Percentiles rank a stretch among this genome's conserved stretches.
Conservation (phyloP, 2,113 vertebrate genomes). For the Sisor rabdophorus region DNA sequence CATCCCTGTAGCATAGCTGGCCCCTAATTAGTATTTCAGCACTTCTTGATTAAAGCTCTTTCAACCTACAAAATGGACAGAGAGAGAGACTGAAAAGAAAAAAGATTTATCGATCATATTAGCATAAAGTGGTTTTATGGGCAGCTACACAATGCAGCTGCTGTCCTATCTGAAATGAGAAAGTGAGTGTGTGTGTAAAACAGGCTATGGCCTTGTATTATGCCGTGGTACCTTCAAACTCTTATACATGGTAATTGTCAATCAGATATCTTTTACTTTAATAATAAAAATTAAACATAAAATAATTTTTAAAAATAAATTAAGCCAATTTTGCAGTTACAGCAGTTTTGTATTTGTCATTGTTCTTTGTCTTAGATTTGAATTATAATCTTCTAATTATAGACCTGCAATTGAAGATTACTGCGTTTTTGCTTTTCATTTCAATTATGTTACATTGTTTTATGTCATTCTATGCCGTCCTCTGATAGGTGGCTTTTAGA, state of each 20-base stretch:
- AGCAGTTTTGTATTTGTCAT: no score
- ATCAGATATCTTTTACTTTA: neutral
- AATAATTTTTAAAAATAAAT: neutral
- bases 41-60: conserved; percentile 52
- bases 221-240: neutral
- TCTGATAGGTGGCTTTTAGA: no score
- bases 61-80: conserved; percentile 30
- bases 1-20: conserved; percentile 59
- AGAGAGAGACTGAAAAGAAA: conserved; percentile 12
- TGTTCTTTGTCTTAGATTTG: no score
- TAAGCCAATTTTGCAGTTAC: no score
- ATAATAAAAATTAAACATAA: no score
- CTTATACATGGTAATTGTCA: neutral
- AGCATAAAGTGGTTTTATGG: conserved; percentile 64
- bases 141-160: conserved; percentile 29
- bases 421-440: no score
- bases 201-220: conserved; percentile 5
- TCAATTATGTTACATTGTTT: no score
- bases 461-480: no score
- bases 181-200: neutral
- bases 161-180: conserved; percentile 1
- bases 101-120: conserved; percentile 66
- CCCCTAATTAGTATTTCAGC: conserved; percentile 66
- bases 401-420: no score
- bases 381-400: no score